Evolutionary conservation across 2,888 invertebrate species (phyloP), one percentile per base, ranked within the genome.

Genomic region (Himalopsyche kuldschensis): DNA sequence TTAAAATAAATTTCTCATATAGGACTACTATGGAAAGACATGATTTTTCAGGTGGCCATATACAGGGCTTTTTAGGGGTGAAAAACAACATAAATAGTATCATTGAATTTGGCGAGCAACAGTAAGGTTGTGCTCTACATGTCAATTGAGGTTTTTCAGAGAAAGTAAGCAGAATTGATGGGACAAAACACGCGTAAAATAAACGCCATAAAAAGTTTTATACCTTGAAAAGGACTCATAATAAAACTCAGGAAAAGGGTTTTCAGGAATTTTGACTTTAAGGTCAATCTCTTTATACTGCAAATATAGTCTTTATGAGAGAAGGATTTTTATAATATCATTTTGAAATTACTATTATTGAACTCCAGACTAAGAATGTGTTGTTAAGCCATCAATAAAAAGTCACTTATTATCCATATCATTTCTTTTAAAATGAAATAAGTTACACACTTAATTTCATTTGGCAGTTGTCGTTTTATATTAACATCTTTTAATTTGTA

Each of bases 171-270:
- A 80, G 78, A 85, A 75, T 81, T 47, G 82, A 84, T 85, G 85
- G 84, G 80, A 76, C 82, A 84, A 78, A 80, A 85, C 69, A 27
- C 82, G 55, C 85, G 81, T 82, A 85, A 85, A 85, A 82, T 84
- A 82, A 76, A 69, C 84, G 20, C 81, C 83, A 79, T 84, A 84
- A 85, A 85, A 85, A 76, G 48, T 84, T 85, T 85, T 85, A 85
- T 79, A 75, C 78, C 75, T 30, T 46, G n/a, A 75, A 46, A 32
- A 55, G 81, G 63, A 48, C 46, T 47, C 77, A 31, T 75, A 82
- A 79, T 79, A 82, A 85, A 85, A 79, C 81, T 41, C 30, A 78
- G 24, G 32, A 69, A 79, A 69, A 69, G 69, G 69, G 69, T 69
- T 69, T 30, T 11, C 20, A 69, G 69, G 69, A 69, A 69, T 69